These are phyloP conservation scores for Argentina silus DNA, from an alignment of 2,797 vertebrate species.

Conservation along the genomic window DNA sequence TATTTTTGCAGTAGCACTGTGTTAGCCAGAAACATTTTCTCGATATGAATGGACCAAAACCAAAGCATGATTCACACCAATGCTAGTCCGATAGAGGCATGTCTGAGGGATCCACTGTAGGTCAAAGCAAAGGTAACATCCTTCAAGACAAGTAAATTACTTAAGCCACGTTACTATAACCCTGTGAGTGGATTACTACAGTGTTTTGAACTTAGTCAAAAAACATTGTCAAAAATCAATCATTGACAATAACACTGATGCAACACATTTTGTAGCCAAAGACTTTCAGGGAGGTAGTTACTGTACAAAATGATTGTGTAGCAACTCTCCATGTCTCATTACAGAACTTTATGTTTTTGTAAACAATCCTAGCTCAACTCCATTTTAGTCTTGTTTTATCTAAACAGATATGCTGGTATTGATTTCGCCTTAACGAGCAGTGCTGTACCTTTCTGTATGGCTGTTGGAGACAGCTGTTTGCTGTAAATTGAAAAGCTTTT, in stretches of 20 bases:
- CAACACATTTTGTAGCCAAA: background rate
- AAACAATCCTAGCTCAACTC: no score
- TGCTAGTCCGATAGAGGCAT: background rate
- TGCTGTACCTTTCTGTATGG: constrained; percentile 19
- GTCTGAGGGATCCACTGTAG: background rate
- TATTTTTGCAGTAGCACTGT: background rate
- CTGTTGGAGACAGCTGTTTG: background rate
- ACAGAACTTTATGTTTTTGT: no score
- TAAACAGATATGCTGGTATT: no score
- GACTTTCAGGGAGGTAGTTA: background rate
- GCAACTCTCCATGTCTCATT: no score
- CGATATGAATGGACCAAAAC: background rate
- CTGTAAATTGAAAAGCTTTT: background rate
- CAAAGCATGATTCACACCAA: background rate
- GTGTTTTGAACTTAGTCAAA: no score
- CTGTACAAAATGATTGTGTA: no score
- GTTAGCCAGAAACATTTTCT: background rate
- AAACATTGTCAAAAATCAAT: no score
- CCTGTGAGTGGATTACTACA: no score
- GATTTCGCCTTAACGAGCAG: no score
- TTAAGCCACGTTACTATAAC: no score
- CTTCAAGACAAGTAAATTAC: no score
- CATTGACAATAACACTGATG: background rate
- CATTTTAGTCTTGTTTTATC: no score
- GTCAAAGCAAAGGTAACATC: background rate